Evolutionary conservation across 2,888 invertebrate genomes (phyloP), one percentile per base, ranked within the genome.

Genomic region (Xestia rhomboidea): DNA sequence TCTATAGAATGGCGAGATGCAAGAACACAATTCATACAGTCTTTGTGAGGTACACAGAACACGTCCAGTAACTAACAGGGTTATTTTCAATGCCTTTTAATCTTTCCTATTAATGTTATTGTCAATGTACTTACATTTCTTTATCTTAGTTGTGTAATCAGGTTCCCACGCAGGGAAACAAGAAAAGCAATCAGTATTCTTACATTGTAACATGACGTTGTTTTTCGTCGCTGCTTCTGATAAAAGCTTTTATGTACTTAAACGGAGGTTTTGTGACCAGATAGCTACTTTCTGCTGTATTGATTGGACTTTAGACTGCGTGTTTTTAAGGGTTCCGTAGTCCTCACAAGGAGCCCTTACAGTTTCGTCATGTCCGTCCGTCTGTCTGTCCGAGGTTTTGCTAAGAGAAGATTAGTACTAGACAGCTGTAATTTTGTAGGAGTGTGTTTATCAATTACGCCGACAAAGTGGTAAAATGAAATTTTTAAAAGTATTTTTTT

Each of bases 181-280:
- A 83, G 82, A 88, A 85, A 83, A 81, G 78, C 64, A 86, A 85
- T 88, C 74, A 77, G 81, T 82, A 80, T 89, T 83, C 76, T 82
- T 68, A 82, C 74, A 73, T 71, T 83, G 77, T 73, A 74, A 84
- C 72, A 51, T 71, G 60, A 68, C 51, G 68, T 41, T 66, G 79
- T 86, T 86, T 86, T 88, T 74, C 75, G 67, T 74, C 75, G 60
- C 66, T 51, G 44, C 74, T 73, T 72, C 51, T 74, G 74, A 51
- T 60, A 80, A 38, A 67, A 79, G 64, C 67, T 83, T 57, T 49
- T 49, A 54, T 34, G 34, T 54, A 51, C 49, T 62, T 38, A 49
- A 44, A 76, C 44, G n/a, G 67, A 60, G n/a, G 30, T 75, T 83
- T 79, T 64, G 57, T 73, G n/a, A 27, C 21, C 68, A 10, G 13